Evolutionary conservation across 2,113 vertebrate species (phyloP), one percentile per base, ranked within the genome.

Genomic region (Hemicordylus capensis): DNA sequence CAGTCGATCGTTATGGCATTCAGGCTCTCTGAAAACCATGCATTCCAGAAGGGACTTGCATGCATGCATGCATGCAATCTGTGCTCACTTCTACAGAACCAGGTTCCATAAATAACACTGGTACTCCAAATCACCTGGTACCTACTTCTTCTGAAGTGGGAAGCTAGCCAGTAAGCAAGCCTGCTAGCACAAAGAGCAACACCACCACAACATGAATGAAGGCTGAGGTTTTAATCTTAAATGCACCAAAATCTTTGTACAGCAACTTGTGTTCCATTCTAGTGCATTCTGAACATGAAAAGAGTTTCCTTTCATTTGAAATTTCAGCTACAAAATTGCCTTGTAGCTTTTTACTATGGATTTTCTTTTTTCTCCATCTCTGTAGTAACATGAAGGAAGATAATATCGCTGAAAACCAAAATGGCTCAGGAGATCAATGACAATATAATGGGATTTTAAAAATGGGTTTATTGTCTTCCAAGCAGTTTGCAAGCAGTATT

Each of bases 401-500:
- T 76, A 90, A 89, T 56, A 80, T 91, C 86, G 83, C 83, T 91
- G 28, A 89, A 90, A 92, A 85, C 26, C 70, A 90, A 79, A 90
- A 51, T 83, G 83, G 72, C 70, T 85, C 80, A 83, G 51, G 81
- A 93, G 90, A 86, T 89, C 74, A 90, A 75, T 90, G 92, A 84
- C 90, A 89, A 84, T 56, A 63, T 73, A 93, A 88, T 11, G 2
- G 90, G 89, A 89, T 73, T 78, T 1, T 1, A 86, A 91, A 91
- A 89, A 77, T 15, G 44, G 67, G 54, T 87, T 94, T 75, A 87
- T 88, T 93, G 89, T 90, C 92, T 81, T 90, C 0, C 86, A 93
- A 54, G 61, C 19, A 91, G 74, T 91, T 90, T 94, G 94, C 93
- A 92, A 93, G 88, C 87, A 66, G 89, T 91, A 95, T 93, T 93